These are phyloP conservation scores for Cinara cedri DNA, from an alignment of 2,888 invertebrate species.

Conservation along the genomic window DNA sequence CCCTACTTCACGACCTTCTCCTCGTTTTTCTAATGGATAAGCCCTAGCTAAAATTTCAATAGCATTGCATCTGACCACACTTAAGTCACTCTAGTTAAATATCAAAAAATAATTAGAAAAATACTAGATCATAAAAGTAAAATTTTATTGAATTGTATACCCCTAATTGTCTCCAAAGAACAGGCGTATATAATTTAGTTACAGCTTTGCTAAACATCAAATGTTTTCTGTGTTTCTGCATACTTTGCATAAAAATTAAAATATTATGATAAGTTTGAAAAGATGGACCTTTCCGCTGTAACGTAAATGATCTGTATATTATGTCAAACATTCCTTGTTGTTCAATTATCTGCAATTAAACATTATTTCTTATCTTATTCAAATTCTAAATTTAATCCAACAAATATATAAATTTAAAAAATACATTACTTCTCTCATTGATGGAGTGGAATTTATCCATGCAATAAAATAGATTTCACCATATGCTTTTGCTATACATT, in stretches of 20 bases:
- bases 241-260: constrained; percentile 59
- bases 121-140: not conserved
- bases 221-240: constrained; percentile 59
- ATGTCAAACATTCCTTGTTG: constrained; percentile 52
- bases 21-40: constrained; percentile 61
- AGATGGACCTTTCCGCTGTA: constrained; percentile 7
- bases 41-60: constrained; percentile 60
- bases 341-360: constrained; percentile 41
- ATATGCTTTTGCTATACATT: constrained; percentile 57
- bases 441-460: constrained; percentile 58
- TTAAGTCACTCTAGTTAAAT: constrained; percentile 60
- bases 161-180: constrained; percentile 60
- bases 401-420: not conserved
- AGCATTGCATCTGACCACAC: constrained; percentile 60
- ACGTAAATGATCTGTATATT: constrained; percentile 33
- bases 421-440: constrained; percentile 34
- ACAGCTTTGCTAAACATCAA: constrained; percentile 60
- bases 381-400: not conserved
- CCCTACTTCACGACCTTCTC: constrained; percentile 58
- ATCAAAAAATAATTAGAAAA: not conserved
- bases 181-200: constrained; percentile 60
- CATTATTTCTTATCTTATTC: too few relatives aligned
- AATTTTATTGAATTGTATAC: constrained; percentile 58
- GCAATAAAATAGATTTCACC: constrained; percentile 60
- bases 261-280: constrained; percentile 51